These are phyloP conservation scores for Bursaphelenchus mucronatus DNA, from an alignment of 1,140 invertebrate species.

Conservation along the genomic window DNA sequence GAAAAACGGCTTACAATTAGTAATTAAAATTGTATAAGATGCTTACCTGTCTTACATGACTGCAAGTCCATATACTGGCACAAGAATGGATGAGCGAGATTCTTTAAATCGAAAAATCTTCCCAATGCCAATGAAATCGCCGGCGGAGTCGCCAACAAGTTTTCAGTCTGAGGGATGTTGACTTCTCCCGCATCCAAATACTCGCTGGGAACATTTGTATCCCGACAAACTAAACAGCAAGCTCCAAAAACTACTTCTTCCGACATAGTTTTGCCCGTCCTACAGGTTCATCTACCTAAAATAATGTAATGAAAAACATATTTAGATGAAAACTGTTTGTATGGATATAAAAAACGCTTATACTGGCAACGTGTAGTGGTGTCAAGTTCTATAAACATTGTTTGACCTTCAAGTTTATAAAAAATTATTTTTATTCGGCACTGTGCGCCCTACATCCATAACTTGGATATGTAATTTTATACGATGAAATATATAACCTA, in stretches of 20 bases:
- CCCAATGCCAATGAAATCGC: conserved; percentile 22
- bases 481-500: not conserved
- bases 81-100: conserved; percentile 23
- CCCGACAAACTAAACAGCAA: conserved; percentile 4
- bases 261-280: not conserved
- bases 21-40: not conserved
- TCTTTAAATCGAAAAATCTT: conserved; percentile 12
- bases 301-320: not conserved
- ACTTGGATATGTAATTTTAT: conserved; percentile 1
- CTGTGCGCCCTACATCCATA: not conserved
- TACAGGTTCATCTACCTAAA: not conserved
- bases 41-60: conserved; percentile 24
- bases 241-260: conserved; percentile 4
- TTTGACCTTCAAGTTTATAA: not conserved
- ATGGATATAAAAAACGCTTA: not conserved
- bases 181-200: not conserved
- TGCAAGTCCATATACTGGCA: conserved; percentile 31
- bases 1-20: conserved; percentile 14
- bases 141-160: conserved; percentile 2
- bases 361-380: not conserved
- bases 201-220: not conserved
- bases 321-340: not conserved
- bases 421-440: not conserved
- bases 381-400: no score
- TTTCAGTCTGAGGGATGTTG: not conserved